Base-by-base conservation (phyloP, 2,113 vertebrate genomes). In the Malurus elegans region DNA sequence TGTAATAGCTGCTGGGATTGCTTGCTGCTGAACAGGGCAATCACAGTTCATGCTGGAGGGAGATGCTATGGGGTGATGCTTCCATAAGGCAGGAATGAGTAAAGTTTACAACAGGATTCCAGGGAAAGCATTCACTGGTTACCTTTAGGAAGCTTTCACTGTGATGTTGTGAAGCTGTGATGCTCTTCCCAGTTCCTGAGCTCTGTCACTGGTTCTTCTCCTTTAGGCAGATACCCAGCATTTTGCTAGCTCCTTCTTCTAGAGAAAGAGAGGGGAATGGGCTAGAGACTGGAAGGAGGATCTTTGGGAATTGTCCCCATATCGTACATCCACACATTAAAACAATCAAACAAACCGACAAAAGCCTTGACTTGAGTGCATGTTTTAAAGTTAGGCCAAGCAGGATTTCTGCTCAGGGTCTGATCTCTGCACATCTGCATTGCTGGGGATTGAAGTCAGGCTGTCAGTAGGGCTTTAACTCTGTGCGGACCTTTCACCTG, bases 151-250 rank as follows among this genome's bases (percentile, higher is more conserved):
- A 51, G 69, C 57, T 80, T 76, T 66, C 60, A 19, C 64, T 45
- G 38, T 18, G 31, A 12, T 28, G 14, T 23, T 31, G 28, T 0
- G 0, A 13, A 36, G 66, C 54, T 7, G 0, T 69, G 24, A 12
- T 60, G 47, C 38, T 56, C 11, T 72, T 32, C 36, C n/a, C n/a
- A 7, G 16, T 14, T 88, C 58, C 76, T 69, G 72, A 79, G 42
- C 54, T 86, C 58, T 62, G 36, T 38, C 5, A 1, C 29, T 54
- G 60, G 29, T 48, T 58, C 58, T 57, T 64, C 32, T 74, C 17
- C n/a, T 67, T 62, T 54, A 31, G 36, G 38, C 36, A 81, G 31
- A 42, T 38, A 38, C 13, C 7, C 14, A 51, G 8, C 3, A 1
- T 76, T 70, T 74, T 60, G 24, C 18, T 48, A 21, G 28, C 31